Conservation (phyloP, 2,888 invertebrate species). For the Tetrapedia diversipes region DNA sequence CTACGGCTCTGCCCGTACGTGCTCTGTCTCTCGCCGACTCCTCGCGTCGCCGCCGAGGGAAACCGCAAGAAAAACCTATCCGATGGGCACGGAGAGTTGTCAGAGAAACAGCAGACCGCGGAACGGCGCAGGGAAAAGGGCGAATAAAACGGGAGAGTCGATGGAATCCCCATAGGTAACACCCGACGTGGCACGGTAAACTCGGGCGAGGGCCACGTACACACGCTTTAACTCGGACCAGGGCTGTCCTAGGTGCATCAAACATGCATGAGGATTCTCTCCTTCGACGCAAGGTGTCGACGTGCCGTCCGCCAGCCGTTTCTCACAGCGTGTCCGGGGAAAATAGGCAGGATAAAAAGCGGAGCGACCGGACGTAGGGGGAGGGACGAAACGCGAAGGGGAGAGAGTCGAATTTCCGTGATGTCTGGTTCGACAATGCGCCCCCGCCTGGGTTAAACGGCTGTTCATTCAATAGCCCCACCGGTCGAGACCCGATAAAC, state of each 20-base stretch:
- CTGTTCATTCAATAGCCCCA: conserved; percentile 74
- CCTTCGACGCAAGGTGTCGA: conserved; percentile 44
- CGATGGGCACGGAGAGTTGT: not conserved
- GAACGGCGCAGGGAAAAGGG: not conserved
- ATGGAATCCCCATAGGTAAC: conserved; percentile 28
- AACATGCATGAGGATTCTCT: conserved; percentile 66
- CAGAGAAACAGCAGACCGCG: not conserved
- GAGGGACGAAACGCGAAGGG: not conserved
- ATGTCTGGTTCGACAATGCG: conserved; percentile 74
- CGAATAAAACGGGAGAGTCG: conserved; percentile 31
- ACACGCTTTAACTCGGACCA: conserved; percentile 8
- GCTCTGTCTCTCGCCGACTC: not conserved
- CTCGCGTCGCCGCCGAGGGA: not conserved
- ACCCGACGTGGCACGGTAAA: conserved; percentile 31
- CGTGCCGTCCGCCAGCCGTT: conserved; percentile 32
- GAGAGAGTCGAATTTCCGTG: conserved; percentile 68
- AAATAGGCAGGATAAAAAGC: not conserved
- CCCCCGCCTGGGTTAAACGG: conserved; percentile 73
- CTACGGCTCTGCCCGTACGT: too few species aligned
- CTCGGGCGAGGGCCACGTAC: conserved; percentile 52
- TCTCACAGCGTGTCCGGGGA: conserved; percentile 38
- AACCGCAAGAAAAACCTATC: conserved; percentile 8
- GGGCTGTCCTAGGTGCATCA: conserved; percentile 48
- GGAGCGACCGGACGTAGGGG: not conserved
- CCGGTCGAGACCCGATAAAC: conserved; percentile 74